Percentiles rank a stretch among this genome's conserved stretches.
Evolutionary conservation across 1,140 invertebrate species (phyloP).

Genomic region (Leptonema lineaticorne): DNA sequence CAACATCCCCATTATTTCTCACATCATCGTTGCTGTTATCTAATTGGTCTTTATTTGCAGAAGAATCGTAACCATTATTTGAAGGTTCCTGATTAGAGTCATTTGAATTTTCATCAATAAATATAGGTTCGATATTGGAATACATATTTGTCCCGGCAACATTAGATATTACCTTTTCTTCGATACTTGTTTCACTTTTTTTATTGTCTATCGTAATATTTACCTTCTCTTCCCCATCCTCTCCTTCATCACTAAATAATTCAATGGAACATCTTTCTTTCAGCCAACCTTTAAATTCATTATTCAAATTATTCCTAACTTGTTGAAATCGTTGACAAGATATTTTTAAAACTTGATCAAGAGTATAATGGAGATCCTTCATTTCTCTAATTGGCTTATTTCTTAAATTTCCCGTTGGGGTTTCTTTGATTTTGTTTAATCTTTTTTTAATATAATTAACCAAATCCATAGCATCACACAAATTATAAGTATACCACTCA

Average conservation of each 20-base stretch:
- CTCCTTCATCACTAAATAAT: slow-evolving; percentile 34
- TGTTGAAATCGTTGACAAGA: slow-evolving; percentile 49
- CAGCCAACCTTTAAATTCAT: slow-evolving; percentile 51
- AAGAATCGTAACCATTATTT: too few relatives aligned
- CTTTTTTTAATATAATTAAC: slow-evolving; percentile 51
- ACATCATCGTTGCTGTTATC: slow-evolving; percentile 2
- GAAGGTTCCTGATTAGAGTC: slow-evolving; percentile 43
- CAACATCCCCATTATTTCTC: slow-evolving; percentile 9
- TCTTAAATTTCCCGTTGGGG: slow-evolving; percentile 46
- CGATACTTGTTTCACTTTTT: slow-evolving; percentile 7
- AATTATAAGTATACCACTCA: slow-evolving; percentile 55
- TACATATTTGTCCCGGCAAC: too few relatives aligned
- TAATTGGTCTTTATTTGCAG: background rate
- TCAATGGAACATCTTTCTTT: slow-evolving; percentile 44
- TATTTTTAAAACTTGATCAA: slow-evolving; percentile 49
- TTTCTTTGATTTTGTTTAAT: slow-evolving; percentile 50
- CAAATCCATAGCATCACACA: slow-evolving; percentile 52
- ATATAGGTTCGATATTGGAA: slow-evolving; percentile 51
- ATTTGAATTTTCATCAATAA: slow-evolving; percentile 55
- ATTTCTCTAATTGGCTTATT: slow-evolving; percentile 50
- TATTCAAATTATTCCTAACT: slow-evolving; percentile 51
- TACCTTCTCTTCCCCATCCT: slow-evolving; percentile 7
- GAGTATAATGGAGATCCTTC: slow-evolving; percentile 46
- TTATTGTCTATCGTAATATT: slow-evolving; percentile 7
- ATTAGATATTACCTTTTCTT: too few relatives aligned